A percentile compares a stretch with the other conserved stretches of the same genome.
Conservation (phyloP, 1,140 invertebrate genomes). For the Cherax destructor region DNA sequence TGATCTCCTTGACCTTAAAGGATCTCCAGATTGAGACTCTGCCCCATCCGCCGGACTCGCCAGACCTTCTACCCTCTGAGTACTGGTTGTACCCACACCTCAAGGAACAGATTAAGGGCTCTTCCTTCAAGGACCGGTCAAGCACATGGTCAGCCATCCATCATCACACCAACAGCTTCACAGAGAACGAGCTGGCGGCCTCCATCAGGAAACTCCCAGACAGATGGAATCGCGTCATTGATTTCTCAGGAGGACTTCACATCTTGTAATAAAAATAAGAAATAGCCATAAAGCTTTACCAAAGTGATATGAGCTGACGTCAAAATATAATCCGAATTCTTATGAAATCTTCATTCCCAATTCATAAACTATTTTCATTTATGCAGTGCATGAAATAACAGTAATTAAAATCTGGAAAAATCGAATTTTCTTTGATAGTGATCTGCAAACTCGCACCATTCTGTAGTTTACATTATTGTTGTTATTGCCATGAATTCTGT, state of each 20-base stretch:
- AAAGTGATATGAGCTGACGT: neutral
- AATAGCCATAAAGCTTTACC: too few species aligned
- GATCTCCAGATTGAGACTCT: slow-evolving; percentile 53
- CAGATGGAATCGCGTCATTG: slow-evolving; percentile 59
- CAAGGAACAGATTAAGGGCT: slow-evolving; percentile 26
- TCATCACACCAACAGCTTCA: slow-evolving; percentile 53
- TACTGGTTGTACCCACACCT: slow-evolving; percentile 61
- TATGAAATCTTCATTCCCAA: too few species aligned
- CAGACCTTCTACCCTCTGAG: slow-evolving; percentile 56
- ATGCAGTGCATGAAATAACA: neutral
- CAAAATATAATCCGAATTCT: neutral
- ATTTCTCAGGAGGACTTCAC: slow-evolving; percentile 63
- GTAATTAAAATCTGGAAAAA: neutral
- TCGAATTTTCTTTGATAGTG: neutral
- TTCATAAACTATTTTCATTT: neutral
- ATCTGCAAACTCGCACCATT: neutral
- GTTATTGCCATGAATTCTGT: neutral
- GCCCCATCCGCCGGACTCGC: slow-evolving; percentile 53
- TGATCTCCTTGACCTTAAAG: slow-evolving; percentile 32
- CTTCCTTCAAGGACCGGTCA: slow-evolving; percentile 51
- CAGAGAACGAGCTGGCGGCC: slow-evolving; percentile 47
- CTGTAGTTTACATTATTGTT: too few species aligned
- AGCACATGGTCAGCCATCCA: slow-evolving; percentile 61
- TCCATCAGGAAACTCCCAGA: slow-evolving; percentile 56
- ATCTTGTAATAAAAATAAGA: slow-evolving; percentile 33